Conservation (phyloP, 2,113 vertebrate species). For the Macrotis lagotis region DNA sequence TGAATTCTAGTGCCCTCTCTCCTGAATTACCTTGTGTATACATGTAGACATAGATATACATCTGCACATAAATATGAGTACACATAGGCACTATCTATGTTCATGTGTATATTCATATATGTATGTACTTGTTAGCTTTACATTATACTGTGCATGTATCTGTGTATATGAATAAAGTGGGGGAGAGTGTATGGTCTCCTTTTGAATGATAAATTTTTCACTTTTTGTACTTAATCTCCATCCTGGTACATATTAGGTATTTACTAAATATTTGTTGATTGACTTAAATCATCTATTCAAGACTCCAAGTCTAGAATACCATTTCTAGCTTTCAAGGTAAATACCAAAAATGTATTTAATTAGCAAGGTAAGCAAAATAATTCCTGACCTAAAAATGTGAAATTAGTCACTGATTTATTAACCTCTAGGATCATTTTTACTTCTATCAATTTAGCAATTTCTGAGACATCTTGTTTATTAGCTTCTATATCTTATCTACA, state of each 20-base stretch:
- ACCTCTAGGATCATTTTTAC: conserved; percentile 54
- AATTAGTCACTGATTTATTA: conserved; percentile 39
- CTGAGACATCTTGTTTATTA: conserved; percentile 34
- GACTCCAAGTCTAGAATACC: background rate
- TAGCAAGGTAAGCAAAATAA: background rate
- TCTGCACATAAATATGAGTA: background rate
- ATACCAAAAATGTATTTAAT: background rate
- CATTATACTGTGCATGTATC: background rate
- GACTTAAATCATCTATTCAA: background rate
- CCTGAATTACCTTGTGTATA: background rate
- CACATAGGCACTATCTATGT: no score
- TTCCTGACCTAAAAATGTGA: background rate
- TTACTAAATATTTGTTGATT: background rate
- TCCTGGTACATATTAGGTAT: background rate
- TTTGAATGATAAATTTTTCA: background rate
- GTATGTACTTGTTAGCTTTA: background rate
- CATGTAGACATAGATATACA: background rate
- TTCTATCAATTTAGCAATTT: conserved; percentile 63
- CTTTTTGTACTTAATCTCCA: background rate
- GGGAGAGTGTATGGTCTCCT: background rate
- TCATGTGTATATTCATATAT: background rate
- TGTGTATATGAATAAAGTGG: no score
- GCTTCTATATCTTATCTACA: background rate
- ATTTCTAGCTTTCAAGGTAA: background rate
- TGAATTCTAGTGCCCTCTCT: background rate